Percentiles rank a stretch among this genome's conserved stretches.
Conservation (phyloP, 2,888 invertebrate genomes). For the Drosophila neotestacea region DNA sequence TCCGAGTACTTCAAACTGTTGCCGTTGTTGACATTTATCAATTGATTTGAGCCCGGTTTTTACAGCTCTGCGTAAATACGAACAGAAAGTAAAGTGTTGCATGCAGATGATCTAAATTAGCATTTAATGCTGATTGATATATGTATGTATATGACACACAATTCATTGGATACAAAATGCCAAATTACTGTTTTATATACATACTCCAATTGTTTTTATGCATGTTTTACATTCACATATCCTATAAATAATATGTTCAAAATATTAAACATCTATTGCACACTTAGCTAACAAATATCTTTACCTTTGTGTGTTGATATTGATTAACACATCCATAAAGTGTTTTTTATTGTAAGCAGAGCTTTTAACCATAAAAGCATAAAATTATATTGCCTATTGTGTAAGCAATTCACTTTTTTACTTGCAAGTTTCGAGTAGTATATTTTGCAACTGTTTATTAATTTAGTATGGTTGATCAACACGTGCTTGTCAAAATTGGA, state of each 20-base stretch:
- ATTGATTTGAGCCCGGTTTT: slow-evolving; percentile 58
- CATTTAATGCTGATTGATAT: slow-evolving; percentile 32
- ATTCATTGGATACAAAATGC: neutral
- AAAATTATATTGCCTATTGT: neutral
- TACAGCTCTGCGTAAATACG: neutral
- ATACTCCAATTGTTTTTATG: neutral
- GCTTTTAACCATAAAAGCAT: neutral
- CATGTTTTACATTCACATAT: neutral
- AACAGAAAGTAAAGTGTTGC: neutral
- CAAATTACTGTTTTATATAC: neutral
- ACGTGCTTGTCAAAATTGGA: neutral
- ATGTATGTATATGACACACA: slow-evolving; percentile 19
- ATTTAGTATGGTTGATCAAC: neutral
- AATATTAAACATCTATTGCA: neutral
- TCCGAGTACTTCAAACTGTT: slow-evolving; percentile 8
- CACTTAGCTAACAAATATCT: neutral
- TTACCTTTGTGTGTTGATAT: slow-evolving; percentile 1
- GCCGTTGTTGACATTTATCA: slow-evolving; percentile 45
- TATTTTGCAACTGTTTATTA: too few relatives aligned
- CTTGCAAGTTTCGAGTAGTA: too few relatives aligned
- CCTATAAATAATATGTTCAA: neutral
- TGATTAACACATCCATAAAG: slow-evolving; percentile 9
- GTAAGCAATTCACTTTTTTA: neutral
- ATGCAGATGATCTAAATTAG: slow-evolving; percentile 14
- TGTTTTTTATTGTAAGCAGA: neutral